Evolutionary conservation across 2,888 invertebrate genomes (phyloP).

Genomic region (Sphaeridia pumilis): DNA sequence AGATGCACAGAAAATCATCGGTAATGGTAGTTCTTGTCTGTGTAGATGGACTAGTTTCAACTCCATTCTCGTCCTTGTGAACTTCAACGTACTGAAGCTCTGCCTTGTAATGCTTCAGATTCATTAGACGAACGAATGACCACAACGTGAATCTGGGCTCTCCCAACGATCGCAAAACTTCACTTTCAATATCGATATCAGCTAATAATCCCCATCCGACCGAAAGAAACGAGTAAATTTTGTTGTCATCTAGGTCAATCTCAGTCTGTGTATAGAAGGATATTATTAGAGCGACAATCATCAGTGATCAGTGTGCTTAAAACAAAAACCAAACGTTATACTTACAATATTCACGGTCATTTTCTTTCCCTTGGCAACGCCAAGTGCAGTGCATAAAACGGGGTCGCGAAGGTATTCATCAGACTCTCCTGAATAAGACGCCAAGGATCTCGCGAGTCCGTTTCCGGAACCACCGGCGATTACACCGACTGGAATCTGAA

Average conservation of each 20-base stretch:
- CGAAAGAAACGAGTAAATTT: constrained; percentile 83
- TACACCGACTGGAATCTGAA: constrained; percentile 62
- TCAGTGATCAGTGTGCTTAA: too few relatives aligned
- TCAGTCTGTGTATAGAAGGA: constrained; percentile 30
- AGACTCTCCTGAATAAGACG: constrained; percentile 61
- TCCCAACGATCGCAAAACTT: constrained; percentile 79
- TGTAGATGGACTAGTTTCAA: too few relatives aligned
- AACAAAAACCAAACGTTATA: too few relatives aligned
- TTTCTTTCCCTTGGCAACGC: constrained; percentile 60
- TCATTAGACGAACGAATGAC: constrained; percentile 29
- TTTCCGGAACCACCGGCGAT: constrained; percentile 96
- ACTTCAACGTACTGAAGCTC: constrained; percentile 60
- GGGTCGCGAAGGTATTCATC: constrained; percentile 73
- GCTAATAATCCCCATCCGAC: constrained; percentile 93
- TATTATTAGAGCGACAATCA: too few relatives aligned
- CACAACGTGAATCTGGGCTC: constrained; percentile 61
- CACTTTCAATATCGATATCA: constrained; percentile 97
- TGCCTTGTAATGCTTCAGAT: constrained; percentile 70
- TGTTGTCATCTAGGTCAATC: constrained; percentile 42
- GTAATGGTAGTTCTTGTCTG: constrained; percentile 44
- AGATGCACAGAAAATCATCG: constrained; percentile 61
- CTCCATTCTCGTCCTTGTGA: too few relatives aligned
- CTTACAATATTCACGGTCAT: constrained; percentile 72
- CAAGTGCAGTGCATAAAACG: constrained; percentile 63
- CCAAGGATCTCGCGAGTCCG: constrained; percentile 77